A percentile compares a stretch with the other conserved stretches of the same genome.
phyloP scores from a whole-genome alignment of 2,113 vertebrate species.

The Myiopsitta monachus region DNA sequence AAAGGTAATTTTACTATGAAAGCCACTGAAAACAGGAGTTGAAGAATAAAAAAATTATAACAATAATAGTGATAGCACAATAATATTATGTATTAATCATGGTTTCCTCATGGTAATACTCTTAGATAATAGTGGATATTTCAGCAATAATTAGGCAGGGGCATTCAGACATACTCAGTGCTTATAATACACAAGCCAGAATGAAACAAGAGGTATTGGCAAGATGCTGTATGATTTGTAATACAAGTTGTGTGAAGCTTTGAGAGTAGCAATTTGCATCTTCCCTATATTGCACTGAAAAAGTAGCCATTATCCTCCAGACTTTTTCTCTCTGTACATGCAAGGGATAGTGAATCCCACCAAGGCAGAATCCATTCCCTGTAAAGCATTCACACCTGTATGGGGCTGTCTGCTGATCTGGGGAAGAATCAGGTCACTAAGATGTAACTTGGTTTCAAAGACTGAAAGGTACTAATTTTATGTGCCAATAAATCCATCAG shows the following conservation, averaged over 20 bases:
- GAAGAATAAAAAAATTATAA: neutral
- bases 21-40: neutral
- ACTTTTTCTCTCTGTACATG: neutral
- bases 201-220: neutral
- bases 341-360: neutral
- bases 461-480: constrained; percentile 70
- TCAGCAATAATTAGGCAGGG: neutral
- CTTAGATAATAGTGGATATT: neutral
- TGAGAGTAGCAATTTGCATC: neutral
- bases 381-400: constrained; percentile 15
- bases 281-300: neutral
- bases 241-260: neutral
- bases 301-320: neutral
- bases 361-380: neutral
- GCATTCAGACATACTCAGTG: neutral
- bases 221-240: neutral
- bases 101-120: neutral
- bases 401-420: constrained; percentile 24
- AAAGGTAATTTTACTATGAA: neutral
- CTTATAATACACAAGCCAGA: neutral
- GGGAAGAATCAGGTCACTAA: constrained; percentile 58
- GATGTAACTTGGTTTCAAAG: constrained; percentile 48
- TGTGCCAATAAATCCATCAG: constrained; percentile 65
- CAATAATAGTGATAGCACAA: neutral
- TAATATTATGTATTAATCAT: neutral